Percentiles rank a stretch among this genome's conserved stretches.
phyloP scores from a whole-genome alignment of 2,113 vertebrate species.

The Thomomys bottae region DNA sequence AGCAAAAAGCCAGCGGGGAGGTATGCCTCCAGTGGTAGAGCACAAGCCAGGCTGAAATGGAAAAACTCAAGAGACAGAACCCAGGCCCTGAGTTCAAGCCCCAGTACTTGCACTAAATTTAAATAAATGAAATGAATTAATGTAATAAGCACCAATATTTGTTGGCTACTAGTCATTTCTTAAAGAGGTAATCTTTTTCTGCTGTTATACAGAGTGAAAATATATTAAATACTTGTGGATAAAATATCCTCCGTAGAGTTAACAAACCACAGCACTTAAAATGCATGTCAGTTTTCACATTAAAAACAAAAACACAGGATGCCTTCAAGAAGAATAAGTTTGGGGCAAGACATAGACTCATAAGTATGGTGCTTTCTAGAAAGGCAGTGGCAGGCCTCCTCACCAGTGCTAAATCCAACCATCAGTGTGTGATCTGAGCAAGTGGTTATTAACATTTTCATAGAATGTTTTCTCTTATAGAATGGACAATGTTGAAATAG shows the following conservation, averaged over 20 bases:
- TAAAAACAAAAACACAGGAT: not conserved
- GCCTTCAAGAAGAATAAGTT: not conserved
- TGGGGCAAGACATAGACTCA: not conserved
- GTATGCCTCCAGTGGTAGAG: too few relatives aligned
- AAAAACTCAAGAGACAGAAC: too few relatives aligned
- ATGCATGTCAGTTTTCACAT: not conserved
- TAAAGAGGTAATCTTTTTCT: not conserved
- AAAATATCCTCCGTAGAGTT: not conserved
- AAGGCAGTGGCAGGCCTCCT: not conserved
- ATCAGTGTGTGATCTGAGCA: not conserved
- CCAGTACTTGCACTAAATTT: too few relatives aligned
- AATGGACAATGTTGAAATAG: not conserved
- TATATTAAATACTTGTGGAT: not conserved
- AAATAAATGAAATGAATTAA: too few relatives aligned
- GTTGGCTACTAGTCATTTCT: not conserved
- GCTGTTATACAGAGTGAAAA: not conserved
- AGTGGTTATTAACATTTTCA: not conserved
- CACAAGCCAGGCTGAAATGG: too few relatives aligned
- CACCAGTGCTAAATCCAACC: too few relatives aligned
- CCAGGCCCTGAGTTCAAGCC: too few relatives aligned
- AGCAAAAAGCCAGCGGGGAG: too few relatives aligned
- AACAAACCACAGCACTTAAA: not conserved
- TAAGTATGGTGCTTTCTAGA: not conserved
- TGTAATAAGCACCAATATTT: not conserved
- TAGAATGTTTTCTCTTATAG: not conserved